Conservation (phyloP, 2,113 vertebrate genomes). For the Heptranchias perlo region DNA sequence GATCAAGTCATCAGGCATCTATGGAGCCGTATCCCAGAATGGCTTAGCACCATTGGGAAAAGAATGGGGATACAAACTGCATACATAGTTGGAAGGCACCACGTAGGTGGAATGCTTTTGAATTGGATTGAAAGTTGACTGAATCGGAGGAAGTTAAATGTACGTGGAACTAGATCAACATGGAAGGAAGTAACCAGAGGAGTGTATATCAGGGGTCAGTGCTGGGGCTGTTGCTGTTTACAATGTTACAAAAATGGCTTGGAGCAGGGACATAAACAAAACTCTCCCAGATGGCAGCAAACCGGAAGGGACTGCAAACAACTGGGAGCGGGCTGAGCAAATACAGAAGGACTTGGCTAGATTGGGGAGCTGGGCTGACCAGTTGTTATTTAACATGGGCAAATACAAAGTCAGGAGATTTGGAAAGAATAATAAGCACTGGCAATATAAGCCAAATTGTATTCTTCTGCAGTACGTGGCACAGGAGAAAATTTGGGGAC, state of each 20-base stretch:
- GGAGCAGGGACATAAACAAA: not conserved
- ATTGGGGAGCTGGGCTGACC: not conserved
- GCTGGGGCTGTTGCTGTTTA: not conserved
- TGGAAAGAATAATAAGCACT: not conserved
- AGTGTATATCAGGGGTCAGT: not conserved
- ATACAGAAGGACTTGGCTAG: not conserved
- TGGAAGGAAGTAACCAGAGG: not conserved
- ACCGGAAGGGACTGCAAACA: not conserved
- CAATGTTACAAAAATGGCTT: not conserved
- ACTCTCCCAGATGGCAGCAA: not conserved
- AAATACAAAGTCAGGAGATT: not conserved
- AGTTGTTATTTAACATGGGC: not conserved
- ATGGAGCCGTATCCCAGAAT: not conserved
- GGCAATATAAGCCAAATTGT: not conserved
- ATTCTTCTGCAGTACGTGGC: not conserved
- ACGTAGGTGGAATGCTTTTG: not conserved
- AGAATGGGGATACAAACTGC: not conserved
- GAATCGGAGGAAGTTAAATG: not conserved
- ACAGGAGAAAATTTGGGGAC: not conserved
- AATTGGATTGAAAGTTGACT: not conserved
- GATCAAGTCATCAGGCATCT: not conserved
- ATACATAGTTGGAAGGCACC: not conserved
- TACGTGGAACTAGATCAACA: not conserved
- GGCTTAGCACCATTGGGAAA: not conserved
- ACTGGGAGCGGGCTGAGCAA: not conserved